Percentiles rank a stretch among this genome's conserved stretches.
phyloP scores from a whole-genome alignment of 2,888 invertebrate species.

The Tetheella fluctuosa region DNA sequence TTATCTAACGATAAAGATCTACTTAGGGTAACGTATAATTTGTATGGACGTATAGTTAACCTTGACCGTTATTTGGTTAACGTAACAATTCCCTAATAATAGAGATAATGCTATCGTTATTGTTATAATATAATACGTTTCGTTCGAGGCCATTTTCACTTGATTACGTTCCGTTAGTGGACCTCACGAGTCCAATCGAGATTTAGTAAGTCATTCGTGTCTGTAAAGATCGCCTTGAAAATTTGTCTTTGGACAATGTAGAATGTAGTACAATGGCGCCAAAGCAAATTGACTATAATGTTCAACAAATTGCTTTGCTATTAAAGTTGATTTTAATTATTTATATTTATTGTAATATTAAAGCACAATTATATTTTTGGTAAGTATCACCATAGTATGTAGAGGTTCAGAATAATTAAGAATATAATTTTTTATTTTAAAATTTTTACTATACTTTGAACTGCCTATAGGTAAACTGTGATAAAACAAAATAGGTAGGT shows the following conservation, averaged over 20 bases:
- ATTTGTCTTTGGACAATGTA: conserved; percentile 7
- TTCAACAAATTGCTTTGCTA: background rate
- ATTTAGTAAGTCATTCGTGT: conserved; percentile 21
- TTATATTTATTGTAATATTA: background rate
- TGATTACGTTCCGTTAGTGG: conserved; percentile 39
- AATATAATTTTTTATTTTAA: too few relatives aligned
- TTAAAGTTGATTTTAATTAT: background rate
- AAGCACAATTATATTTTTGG: too few relatives aligned
- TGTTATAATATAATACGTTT: conserved; percentile 33
- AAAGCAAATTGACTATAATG: background rate
- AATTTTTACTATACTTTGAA: too few relatives aligned
- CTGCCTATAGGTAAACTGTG: too few relatives aligned
- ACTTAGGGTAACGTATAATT: conserved; percentile 7
- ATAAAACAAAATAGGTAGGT: too few relatives aligned
- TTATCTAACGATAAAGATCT: conserved; percentile 7
- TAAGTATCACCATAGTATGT: too few relatives aligned
- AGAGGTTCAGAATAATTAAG: too few relatives aligned
- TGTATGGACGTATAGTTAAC: conserved; percentile 21
- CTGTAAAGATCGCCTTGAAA: conserved; percentile 10
- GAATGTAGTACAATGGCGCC: background rate
- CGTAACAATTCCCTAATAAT: conserved; percentile 34
- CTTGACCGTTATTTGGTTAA: conserved; percentile 31
- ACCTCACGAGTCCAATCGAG: conserved; percentile 33
- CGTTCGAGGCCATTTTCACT: conserved; percentile 35
- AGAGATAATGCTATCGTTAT: conserved; percentile 34